Evolutionary conservation across 2,113 vertebrate genomes (phyloP).

Genomic region (Crotalus viridis): DNA sequence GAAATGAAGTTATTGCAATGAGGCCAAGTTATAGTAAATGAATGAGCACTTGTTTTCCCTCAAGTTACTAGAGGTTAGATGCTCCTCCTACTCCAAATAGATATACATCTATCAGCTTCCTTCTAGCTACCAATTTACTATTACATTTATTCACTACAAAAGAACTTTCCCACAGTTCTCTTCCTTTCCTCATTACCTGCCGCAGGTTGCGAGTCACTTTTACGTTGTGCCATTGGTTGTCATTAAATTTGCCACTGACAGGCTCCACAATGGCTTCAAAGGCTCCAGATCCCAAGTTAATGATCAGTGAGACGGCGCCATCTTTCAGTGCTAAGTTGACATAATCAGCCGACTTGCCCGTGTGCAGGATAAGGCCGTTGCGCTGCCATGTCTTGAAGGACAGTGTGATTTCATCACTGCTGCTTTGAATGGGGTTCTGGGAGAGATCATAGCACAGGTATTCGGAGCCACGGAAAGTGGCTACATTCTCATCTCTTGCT

Average conservation of each 20-base stretch:
- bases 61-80: conserved; percentile 33
- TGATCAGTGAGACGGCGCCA: conserved; percentile 93
- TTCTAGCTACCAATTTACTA: conserved; percentile 4
- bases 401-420: conserved; percentile 97
- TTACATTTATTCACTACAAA: background rate
- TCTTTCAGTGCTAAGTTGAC: conserved; percentile 98
- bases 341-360: conserved; percentile 96
- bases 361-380: conserved; percentile 97
- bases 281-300: conserved; percentile 97
- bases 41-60: conserved; percentile 31
- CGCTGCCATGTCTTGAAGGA: conserved; percentile 98
- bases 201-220: conserved; percentile 98
- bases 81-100: background rate
- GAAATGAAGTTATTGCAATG: conserved; percentile 53
- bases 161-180: conserved; percentile 30
- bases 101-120: conserved; percentile 6
- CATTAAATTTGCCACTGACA: conserved; percentile 98
- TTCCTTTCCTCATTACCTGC: conserved; percentile 87
- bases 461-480: conserved; percentile 96
- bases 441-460: conserved; percentile 98
- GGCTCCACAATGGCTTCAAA: conserved; percentile 98
- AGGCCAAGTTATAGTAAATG: conserved; percentile 33
- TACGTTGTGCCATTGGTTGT: conserved; percentile 97
- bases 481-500: conserved; percentile 95
- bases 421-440: conserved; percentile 97